Evolutionary conservation across 2,797 vertebrate species (phyloP).

Genomic region (Pelodytes ibericus): DNA sequence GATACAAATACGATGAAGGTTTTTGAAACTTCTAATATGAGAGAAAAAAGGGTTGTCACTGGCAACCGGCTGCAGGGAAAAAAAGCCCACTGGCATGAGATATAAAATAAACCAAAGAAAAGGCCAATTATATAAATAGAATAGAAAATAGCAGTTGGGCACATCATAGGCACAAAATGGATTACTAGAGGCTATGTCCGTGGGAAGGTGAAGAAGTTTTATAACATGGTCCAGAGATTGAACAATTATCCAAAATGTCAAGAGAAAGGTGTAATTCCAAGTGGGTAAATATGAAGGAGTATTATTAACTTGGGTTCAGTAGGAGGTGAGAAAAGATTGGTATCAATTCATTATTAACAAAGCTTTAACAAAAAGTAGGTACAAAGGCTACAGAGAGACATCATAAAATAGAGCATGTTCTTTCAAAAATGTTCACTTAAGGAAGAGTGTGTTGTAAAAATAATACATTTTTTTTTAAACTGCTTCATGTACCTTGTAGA

Average conservation of each 20-base stretch:
- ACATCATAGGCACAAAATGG: neutral
- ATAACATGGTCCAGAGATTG: neutral
- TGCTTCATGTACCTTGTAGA: no score
- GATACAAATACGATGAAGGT: neutral
- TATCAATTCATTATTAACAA: no score
- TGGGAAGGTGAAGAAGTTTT: neutral
- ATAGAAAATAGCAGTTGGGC: neutral
- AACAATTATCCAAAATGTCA: neutral
- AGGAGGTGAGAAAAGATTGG: no score
- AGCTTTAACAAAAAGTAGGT: no score
- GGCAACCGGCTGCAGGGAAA: neutral
- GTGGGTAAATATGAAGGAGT: no score
- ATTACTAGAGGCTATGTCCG: neutral
- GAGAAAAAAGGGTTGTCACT: conserved; percentile 5
- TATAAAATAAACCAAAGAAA: neutral
- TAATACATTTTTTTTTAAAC: no score
- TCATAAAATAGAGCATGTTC: no score
- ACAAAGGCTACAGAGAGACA: no score
- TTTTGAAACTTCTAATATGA: neutral
- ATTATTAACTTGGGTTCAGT: no score
- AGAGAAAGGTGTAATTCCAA: no score
- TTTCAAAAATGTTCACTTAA: no score
- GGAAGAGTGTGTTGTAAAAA: no score
- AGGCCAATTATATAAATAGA: conserved; percentile 10
- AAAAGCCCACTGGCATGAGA: neutral